phyloP scores from a whole-genome alignment of 2,797 vertebrate genomes.

The Typhlichthys subterraneus region DNA sequence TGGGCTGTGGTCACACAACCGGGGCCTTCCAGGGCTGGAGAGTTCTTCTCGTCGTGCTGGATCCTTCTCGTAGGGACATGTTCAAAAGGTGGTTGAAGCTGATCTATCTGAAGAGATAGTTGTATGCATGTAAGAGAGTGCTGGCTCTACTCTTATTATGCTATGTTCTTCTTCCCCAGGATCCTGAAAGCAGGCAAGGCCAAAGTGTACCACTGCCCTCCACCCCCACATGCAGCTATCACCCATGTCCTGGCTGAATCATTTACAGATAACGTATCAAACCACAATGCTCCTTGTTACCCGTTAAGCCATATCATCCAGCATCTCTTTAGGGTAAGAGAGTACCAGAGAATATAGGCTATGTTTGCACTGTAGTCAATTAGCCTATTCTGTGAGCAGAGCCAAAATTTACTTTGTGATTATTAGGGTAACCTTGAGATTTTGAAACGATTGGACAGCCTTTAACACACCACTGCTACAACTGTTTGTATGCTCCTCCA shows the following conservation, averaged over 20 bases:
- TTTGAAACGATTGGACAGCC: too few species aligned
- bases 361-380: too few species aligned
- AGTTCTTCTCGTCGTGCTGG: slow-evolving; percentile 83
- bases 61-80: slow-evolving; percentile 75
- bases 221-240: slow-evolving; percentile 46
- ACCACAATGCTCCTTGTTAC: slow-evolving; percentile 71
- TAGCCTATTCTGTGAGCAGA: too few species aligned
- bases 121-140: not conserved
- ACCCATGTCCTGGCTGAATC: slow-evolving; percentile 77
- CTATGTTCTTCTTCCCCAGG: slow-evolving; percentile 42
- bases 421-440: too few species aligned
- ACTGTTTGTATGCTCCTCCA: too few species aligned
- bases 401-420: too few species aligned
- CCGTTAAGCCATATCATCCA: slow-evolving; percentile 82
- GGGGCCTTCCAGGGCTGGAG: slow-evolving; percentile 95
- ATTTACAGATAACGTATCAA: slow-evolving; percentile 42
- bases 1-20: slow-evolving; percentile 70
- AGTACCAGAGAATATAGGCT: not conserved
- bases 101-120: too few species aligned
- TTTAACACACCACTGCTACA: too few species aligned
- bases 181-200: slow-evolving; percentile 76
- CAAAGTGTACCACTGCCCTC: slow-evolving; percentile 57
- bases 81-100: slow-evolving; percentile 81
- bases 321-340: slow-evolving; percentile 89
- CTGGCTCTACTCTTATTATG: not conserved